Conservation (phyloP, 2,888 invertebrate genomes). For the Clusia tigrina region DNA sequence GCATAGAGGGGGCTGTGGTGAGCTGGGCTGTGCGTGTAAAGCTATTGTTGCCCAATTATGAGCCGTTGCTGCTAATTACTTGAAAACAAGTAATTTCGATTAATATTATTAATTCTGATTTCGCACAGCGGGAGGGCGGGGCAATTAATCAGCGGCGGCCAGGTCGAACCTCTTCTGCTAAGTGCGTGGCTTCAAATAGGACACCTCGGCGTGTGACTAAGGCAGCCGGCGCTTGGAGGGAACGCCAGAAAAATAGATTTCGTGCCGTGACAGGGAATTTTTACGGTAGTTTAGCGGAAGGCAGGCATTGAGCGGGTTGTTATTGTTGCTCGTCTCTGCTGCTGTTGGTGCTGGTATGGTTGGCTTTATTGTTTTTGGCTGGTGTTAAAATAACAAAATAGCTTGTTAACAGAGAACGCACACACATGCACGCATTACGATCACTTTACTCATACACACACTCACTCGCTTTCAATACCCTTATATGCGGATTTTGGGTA, state of each 20-base stretch:
- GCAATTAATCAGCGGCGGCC: conserved; percentile 55
- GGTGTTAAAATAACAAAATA: neutral
- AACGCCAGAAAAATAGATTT: conserved; percentile 28
- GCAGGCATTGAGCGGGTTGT: neutral
- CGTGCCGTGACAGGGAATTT: conserved; percentile 51
- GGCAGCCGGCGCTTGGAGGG: neutral
- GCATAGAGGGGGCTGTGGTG: neutral
- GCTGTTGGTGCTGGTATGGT: conserved; percentile 13
- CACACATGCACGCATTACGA: too few species aligned
- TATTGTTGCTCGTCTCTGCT: conserved; percentile 8
- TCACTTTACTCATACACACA: too few species aligned
- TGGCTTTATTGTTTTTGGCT: neutral
- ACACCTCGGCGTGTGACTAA: conserved; percentile 8
- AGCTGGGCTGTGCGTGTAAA: neutral
- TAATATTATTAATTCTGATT: conserved; percentile 54
- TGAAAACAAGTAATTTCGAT: conserved; percentile 37
- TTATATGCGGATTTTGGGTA: neutral
- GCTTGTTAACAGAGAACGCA: conserved; percentile 9
- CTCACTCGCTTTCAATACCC: too few species aligned
- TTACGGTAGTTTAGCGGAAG: conserved; percentile 55
- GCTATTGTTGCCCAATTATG: neutral
- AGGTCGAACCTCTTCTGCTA: conserved; percentile 38
- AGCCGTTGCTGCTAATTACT: conserved; percentile 12
- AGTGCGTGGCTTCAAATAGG: conserved; percentile 25
- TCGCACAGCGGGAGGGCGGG: conserved; percentile 59